Evolutionary conservation across 2,113 vertebrate species (phyloP).

Genomic region (Geococcyx californianus): DNA sequence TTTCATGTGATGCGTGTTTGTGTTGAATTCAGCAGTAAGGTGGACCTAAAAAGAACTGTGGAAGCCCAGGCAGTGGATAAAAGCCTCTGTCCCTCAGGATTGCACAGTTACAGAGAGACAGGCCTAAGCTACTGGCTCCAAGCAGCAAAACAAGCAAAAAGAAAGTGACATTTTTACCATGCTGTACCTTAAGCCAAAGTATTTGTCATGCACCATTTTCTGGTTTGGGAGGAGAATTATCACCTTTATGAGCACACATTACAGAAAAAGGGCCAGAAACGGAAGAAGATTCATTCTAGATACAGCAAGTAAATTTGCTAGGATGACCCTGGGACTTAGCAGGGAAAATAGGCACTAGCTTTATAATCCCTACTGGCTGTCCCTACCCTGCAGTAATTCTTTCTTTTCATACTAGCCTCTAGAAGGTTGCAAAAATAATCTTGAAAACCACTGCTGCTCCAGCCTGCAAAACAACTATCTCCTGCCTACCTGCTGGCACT

Average conservation of each 20-base stretch:
- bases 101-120: background rate
- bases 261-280: background rate
- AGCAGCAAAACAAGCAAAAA: background rate
- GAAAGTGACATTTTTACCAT: background rate
- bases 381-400: background rate
- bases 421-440: background rate
- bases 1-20: background rate
- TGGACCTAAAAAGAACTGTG: background rate
- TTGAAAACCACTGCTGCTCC: background rate
- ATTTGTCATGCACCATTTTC: background rate
- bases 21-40: background rate
- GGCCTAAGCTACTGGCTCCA: background rate
- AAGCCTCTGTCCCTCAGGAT: background rate
- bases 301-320: background rate
- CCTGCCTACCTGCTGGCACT: accelerated
- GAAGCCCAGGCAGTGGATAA: background rate
- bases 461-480: background rate
- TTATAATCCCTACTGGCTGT: background rate
- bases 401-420: background rate
- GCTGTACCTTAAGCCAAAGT: background rate
- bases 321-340: background rate
- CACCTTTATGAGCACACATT: background rate
- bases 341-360: background rate
- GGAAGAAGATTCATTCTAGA: background rate
- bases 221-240: background rate